Conservation (phyloP, 2,888 invertebrate genomes). For the Arctia plantaginis region DNA sequence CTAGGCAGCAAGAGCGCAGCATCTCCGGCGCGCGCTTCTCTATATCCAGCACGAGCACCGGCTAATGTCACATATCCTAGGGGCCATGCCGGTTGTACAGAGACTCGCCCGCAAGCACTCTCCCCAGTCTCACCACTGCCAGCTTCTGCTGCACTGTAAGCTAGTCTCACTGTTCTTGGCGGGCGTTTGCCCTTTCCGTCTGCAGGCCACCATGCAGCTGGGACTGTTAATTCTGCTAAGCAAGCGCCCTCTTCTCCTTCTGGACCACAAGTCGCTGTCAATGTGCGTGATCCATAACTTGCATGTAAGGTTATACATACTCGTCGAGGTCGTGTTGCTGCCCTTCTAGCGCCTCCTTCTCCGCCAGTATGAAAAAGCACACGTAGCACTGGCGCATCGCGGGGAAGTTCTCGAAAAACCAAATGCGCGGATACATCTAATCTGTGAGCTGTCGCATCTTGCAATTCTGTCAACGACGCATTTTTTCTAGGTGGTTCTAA, state of each 20-base stretch:
- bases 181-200: slow-evolving; percentile 88
- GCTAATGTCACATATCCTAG: slow-evolving; percentile 90
- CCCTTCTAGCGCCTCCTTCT: slow-evolving; percentile 92
- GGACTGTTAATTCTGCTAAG: slow-evolving; percentile 94
- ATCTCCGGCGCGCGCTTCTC: slow-evolving; percentile 94
- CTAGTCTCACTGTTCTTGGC: slow-evolving; percentile 91
- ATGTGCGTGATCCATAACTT: slow-evolving; percentile 85
- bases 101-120: slow-evolving; percentile 90
- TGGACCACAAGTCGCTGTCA: slow-evolving; percentile 97
- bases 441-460: slow-evolving; percentile 90
- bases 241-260: slow-evolving; percentile 97
- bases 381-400: slow-evolving; percentile 96
- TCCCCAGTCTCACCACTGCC: slow-evolving; percentile 89
- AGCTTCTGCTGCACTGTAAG: slow-evolving; percentile 96
- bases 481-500: slow-evolving; percentile 88
- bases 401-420: slow-evolving; percentile 94
- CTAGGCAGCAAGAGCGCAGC: slow-evolving; percentile 95
- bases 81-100: slow-evolving; percentile 89
- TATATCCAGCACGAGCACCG: slow-evolving; percentile 92
- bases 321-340: slow-evolving; percentile 89
- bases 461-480: slow-evolving; percentile 85
- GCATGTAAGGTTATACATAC: slow-evolving; percentile 94
- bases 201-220: slow-evolving; percentile 96
- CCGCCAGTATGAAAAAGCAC: slow-evolving; percentile 97
- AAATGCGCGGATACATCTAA: slow-evolving; percentile 97